Evolutionary conservation across 92 coral and sea anemone genomes (phyloP), one percentile per base, ranked within the genome.

Genomic region (Montipora capitata): DNA sequence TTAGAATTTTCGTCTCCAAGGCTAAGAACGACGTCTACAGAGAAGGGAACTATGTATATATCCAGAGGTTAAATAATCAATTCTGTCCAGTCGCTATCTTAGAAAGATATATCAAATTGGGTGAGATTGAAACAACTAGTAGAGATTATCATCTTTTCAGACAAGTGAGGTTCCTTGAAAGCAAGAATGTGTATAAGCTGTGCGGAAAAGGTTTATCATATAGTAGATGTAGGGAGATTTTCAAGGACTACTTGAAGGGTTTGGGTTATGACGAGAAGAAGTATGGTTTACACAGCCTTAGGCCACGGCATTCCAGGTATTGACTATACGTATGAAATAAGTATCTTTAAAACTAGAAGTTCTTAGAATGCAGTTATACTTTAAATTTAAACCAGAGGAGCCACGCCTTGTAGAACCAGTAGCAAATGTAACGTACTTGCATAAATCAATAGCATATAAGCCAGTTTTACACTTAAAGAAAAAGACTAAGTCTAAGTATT

Each of bases 11-110:
- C 11, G 74, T 88, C 10, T 88, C 92, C n/a, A 77, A 43, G 5
- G 61, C 75, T 5, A 83, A 83, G 45, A 92, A 78, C 76, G 90
- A 90, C 59, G 52, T 90, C 74, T 90, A 79, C 27, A 59, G 94
- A 41, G 94, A 79, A 27, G 94, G 94, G 3, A 85, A 80, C 38
- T 81, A 62, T 48, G 91, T 81, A 7, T 81, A 86, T 45, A 82
- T 91, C n/a, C 81, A 72, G 58, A 68, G 87, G 41, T 65, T 85
- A 44, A 52, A 73, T 15, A 64, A 17, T 18, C 52, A 66, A 41
- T 91, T 81, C 57, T 91, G 92, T 42, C 94, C 91, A 7, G 89
- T 87, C 4, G 40, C 81, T 5, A 14, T 82, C 41, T 41, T 91
- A 69, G 64, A 87, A 72, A 20, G 27, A 68, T 91, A 82, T 68